Evolutionary conservation across 2,888 invertebrate genomes (phyloP).

Genomic region (Drosophila paramelanica): DNA sequence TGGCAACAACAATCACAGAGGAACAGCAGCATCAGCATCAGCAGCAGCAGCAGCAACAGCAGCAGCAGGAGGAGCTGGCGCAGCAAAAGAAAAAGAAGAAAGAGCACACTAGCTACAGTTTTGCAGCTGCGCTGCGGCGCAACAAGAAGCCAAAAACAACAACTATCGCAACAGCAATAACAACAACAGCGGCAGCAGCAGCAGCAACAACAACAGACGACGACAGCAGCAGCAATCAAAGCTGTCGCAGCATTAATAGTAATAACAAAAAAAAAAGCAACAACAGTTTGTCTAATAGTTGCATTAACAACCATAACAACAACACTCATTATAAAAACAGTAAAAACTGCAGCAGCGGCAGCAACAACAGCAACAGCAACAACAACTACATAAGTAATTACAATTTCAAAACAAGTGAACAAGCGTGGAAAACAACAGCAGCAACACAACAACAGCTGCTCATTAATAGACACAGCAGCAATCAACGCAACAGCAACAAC

Average conservation of each 20-base stretch:
- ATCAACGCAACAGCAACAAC: slow-evolving; percentile 35
- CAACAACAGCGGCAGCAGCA: slow-evolving; percentile 17
- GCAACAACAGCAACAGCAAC: slow-evolving; percentile 41
- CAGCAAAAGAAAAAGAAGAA: slow-evolving; percentile 59
- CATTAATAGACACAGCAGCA: slow-evolving; percentile 50
- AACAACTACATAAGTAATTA: slow-evolving; percentile 72
- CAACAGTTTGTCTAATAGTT: slow-evolving; percentile 70
- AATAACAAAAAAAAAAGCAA: slow-evolving; percentile 37
- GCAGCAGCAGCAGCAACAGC: slow-evolving; percentile 41
- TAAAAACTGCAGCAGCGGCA: slow-evolving; percentile 57
- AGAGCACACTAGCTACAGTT: slow-evolving; percentile 67
- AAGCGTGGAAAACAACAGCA: slow-evolving; percentile 55
- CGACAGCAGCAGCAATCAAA: slow-evolving; percentile 65
- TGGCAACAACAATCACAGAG: slow-evolving; percentile 49
- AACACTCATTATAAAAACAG: slow-evolving; percentile 74
- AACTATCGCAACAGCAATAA: slow-evolving; percentile 14
- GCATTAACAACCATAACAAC: slow-evolving; percentile 68
- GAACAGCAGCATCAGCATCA: slow-evolving; percentile 49
- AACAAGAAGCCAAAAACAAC: slow-evolving; percentile 76
- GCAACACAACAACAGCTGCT: slow-evolving; percentile 50
- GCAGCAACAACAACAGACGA: slow-evolving; percentile 48
- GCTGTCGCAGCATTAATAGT: slow-evolving; percentile 57
- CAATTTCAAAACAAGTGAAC: slow-evolving; percentile 75
- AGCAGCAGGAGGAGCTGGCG: slow-evolving; percentile 10
- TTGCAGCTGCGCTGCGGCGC: slow-evolving; percentile 75